These are phyloP conservation scores for Pseudobourletiella spinata DNA, from an alignment of 1,140 invertebrate genomes.

Conservation along the genomic window DNA sequence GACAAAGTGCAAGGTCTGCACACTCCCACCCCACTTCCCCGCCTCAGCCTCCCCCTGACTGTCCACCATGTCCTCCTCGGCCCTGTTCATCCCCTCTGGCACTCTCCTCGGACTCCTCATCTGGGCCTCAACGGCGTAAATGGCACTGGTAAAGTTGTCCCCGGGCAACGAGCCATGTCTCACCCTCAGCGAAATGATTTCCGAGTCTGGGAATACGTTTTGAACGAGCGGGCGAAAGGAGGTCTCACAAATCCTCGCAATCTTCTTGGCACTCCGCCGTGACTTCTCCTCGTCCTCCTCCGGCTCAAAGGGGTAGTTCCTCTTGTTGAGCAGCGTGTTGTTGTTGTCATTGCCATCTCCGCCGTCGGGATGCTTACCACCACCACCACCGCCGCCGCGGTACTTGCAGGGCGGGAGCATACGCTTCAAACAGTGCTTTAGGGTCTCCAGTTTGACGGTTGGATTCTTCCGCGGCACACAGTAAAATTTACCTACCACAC, in stretches of 20 bases:
- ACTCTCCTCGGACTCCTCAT: neutral
- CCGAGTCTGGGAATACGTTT: conserved; percentile 2
- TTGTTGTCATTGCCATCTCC: neutral
- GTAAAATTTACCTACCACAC: too few species aligned
- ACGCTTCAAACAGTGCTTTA: neutral
- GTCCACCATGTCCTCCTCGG: neutral
- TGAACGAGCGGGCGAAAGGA: neutral
- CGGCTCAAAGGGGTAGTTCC: neutral
- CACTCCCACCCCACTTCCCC: neutral
- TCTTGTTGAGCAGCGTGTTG: neutral
- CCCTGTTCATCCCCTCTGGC: neutral
- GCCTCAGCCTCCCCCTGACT: neutral
- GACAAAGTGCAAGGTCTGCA: neutral
- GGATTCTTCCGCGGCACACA: too few species aligned
- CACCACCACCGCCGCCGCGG: neutral
- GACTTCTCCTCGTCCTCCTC: neutral
- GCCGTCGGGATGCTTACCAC: neutral
- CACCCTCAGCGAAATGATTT: conserved; percentile 35
- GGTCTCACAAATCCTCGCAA: conserved; percentile 1
- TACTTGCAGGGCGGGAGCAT: neutral
- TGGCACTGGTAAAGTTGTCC: conserved; percentile 44
- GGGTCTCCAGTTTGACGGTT: neutral
- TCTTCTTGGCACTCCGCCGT: neutral
- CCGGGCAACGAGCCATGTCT: conserved; percentile 39
- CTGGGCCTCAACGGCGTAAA: conserved; percentile 38